These are phyloP conservation scores for Sinella curviseta DNA, from an alignment of 1,140 invertebrate genomes.

Conservation along the genomic window DNA sequence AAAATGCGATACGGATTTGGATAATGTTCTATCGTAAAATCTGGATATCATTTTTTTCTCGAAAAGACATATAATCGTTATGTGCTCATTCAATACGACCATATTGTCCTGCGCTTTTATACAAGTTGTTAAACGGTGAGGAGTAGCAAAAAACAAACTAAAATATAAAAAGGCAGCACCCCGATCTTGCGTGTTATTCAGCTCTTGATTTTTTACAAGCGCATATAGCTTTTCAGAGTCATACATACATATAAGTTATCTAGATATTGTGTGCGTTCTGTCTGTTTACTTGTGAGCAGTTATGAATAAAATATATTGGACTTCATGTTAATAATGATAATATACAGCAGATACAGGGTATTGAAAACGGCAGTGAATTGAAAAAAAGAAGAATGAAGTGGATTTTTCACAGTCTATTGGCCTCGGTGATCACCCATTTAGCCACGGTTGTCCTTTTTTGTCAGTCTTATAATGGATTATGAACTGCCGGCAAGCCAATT, in stretches of 20 bases:
- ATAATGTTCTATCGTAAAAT: background rate
- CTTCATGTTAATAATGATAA: too few relatives aligned
- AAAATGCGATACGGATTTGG: background rate
- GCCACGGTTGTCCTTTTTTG: slow-evolving; percentile 22
- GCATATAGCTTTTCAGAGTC: background rate
- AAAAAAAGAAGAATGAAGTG: background rate
- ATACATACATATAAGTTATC: background rate
- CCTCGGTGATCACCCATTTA: slow-evolving; percentile 21
- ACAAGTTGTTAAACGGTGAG: background rate
- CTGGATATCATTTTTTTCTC: background rate
- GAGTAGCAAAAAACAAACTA: background rate
- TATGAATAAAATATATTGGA: too few relatives aligned
- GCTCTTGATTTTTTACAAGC: background rate
- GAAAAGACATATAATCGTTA: background rate
- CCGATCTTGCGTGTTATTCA: background rate
- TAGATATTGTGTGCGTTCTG: background rate
- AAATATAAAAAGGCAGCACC: background rate
- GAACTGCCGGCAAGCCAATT: slow-evolving; percentile 12
- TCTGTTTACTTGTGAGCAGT: background rate
- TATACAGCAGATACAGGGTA: too few relatives aligned
- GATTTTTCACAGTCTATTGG: slow-evolving; percentile 25
- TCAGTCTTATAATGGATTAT: slow-evolving; percentile 24
- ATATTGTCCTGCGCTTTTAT: background rate
- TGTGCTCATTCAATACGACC: background rate
- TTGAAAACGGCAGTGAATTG: background rate